Base-by-base conservation (phyloP, 2,888 invertebrate species). In the Phrixothrix hirtus region DNA sequence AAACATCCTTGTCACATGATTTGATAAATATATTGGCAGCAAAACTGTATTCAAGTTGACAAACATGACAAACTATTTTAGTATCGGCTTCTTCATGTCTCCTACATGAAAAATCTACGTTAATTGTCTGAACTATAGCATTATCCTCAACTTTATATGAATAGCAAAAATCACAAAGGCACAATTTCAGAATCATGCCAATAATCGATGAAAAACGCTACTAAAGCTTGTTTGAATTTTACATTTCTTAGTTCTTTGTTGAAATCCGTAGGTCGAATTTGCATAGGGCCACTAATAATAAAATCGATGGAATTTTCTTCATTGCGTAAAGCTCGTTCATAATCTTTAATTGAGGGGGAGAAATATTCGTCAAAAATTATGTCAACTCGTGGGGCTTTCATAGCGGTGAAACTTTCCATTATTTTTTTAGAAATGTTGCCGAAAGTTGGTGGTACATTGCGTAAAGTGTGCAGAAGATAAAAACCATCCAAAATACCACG, bases 181-280 rank as follows among this genome's bases (percentile, higher is more conserved):
- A 42, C 46, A 55, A 57, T 57, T 45, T 59, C 59, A 21, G 16
- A 1, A 9, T 9, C 10, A 36, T n/a, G 1, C 43, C 50, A 50
- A 44, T 50, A 37, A 6, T 38, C 25, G 42, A 53, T 58, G 32
- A 58, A 54, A 50, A 60, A 60, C 4, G 10, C 30, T n/a, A 58
- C 56, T 5, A 53, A 38, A 21, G 46, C 49, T 11, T 60, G 37
- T 38, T 58, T 58, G 37, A 56, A 54, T 41, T 58, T 49, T 32
- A 46, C 50, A 47, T 26, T 34, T 16, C 16, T 36, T n/a, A 36
- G 3, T 21, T 36, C 17, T 14, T 16, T 21, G n/a, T 9, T 16
- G n/a, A 36, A 36, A 21, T 36, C 21, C 3, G 15, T 7, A 2
- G n/a, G 16, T 16, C 15, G 1, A 17, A 16, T n/a, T 36, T 36